These are phyloP conservation scores for Coenonympha arcania DNA, from an alignment of 2,888 invertebrate species.

Conservation along the genomic window DNA sequence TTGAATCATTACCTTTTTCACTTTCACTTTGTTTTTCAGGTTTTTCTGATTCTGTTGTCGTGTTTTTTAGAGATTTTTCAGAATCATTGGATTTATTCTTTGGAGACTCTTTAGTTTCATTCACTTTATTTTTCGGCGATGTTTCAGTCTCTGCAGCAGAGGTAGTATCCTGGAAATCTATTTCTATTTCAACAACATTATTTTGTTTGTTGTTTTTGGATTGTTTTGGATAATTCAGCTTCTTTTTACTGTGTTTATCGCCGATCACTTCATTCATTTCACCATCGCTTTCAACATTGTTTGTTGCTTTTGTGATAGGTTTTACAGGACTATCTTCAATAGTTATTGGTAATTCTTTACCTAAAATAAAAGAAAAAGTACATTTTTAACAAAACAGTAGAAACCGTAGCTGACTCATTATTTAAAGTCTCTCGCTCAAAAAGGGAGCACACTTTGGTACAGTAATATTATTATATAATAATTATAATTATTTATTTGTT, in stretches of 20 bases:
- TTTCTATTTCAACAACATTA: conserved; percentile 39
- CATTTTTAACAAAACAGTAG: no score
- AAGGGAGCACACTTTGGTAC: no score
- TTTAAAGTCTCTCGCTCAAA: no score
- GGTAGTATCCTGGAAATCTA: conserved; percentile 34
- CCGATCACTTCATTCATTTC: conserved; percentile 31
- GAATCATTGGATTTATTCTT: background rate
- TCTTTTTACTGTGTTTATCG: conserved; percentile 54
- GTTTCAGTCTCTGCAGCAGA: conserved; percentile 1
- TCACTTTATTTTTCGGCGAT: background rate
- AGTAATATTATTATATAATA: no score
- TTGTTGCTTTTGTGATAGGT: conserved; percentile 27
- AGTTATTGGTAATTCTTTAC: conserved; percentile 47
- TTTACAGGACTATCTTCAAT: conserved; percentile 65
- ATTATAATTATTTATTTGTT: no score
- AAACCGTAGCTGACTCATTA: no score
- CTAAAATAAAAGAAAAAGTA: no score
- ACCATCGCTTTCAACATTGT: conserved; percentile 30
- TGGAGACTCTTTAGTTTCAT: conserved; percentile 6
- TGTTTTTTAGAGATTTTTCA: conserved; percentile 4
- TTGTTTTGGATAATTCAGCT: conserved; percentile 48
- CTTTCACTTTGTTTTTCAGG: no score
- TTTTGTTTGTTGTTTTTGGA: conserved; percentile 8
- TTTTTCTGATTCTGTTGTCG: no score
- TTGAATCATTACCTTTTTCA: conserved; percentile 5